Evolutionary conservation across 2,797 vertebrate species (phyloP).

Genomic region (Geotrypetes seraphini): DNA sequence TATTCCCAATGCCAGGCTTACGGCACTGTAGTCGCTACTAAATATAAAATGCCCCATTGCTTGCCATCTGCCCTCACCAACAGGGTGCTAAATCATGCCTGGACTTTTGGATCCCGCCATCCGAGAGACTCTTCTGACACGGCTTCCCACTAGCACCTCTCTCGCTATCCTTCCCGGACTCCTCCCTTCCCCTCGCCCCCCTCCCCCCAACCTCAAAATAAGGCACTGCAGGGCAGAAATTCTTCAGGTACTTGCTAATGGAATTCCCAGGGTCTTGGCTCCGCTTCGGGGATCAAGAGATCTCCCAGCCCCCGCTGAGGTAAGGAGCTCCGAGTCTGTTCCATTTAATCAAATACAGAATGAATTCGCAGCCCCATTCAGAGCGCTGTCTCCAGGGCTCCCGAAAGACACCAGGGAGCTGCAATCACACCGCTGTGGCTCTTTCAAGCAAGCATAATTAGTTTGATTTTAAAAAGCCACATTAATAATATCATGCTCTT

Average conservation of each 20-base stretch:
- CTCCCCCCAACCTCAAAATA: constrained; percentile 20
- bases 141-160: constrained; percentile 8
- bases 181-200: constrained; percentile 7
- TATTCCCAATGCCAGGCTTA: constrained; percentile 5
- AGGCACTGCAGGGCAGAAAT: constrained; percentile 54
- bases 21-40: constrained; percentile 1
- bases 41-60: constrained; percentile 13
- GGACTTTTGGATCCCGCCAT: constrained; percentile 39
- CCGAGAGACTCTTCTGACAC: constrained; percentile 34
- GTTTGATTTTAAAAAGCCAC: constrained; percentile 50
- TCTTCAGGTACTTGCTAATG: constrained; percentile 53
- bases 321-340: constrained; percentile 47
- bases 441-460: constrained; percentile 49
- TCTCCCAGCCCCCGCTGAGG: constrained; percentile 47
- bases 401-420: constrained; percentile 48
- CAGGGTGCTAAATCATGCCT: constrained; percentile 43
- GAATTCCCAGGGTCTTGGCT: constrained; percentile 51
- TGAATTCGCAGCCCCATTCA: constrained; percentile 51
- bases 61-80: constrained; percentile 33
- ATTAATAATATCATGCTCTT: constrained; percentile 52
- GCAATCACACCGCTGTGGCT: constrained; percentile 48
- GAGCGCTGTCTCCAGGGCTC: constrained; percentile 45
- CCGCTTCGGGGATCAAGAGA: constrained; percentile 53
- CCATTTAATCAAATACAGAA: constrained; percentile 55
- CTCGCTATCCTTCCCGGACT: constrained; percentile 6